Percentiles rank a stretch among this genome's conserved stretches.
Conservation (phyloP, 2,113 vertebrate species). For the western clawed frog (Xenopus tropicalis) region DNA sequence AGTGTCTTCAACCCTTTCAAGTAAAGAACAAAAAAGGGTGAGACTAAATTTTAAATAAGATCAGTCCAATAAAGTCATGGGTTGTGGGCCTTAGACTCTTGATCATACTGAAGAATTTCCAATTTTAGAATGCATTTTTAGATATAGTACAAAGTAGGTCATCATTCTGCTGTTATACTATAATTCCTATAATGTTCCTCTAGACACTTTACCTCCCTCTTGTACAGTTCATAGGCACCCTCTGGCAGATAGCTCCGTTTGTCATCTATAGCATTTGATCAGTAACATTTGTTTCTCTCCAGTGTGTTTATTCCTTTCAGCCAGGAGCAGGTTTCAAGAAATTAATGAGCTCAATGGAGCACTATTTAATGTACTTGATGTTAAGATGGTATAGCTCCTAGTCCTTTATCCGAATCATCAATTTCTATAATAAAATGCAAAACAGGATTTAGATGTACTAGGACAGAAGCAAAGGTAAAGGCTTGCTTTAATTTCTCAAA, state of each 20-base stretch:
- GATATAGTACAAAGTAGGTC: no score
- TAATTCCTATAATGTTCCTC: background rate
- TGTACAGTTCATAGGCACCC: background rate
- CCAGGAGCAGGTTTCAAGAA: background rate
- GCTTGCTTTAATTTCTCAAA: background rate
- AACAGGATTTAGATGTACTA: background rate
- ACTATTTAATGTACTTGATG: background rate
- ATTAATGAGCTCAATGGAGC: background rate
- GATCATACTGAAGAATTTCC: no score
- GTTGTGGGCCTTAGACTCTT: no score
- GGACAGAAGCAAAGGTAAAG: background rate
- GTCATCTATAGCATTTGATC: background rate
- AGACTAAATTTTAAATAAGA: no score
- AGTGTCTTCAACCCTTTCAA: no score
- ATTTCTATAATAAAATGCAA: slow-evolving; percentile 4
- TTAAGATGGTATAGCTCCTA: background rate
- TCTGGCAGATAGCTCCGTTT: background rate
- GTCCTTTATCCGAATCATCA: background rate
- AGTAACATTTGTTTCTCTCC: background rate
- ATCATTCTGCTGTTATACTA: no score
- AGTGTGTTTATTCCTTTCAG: background rate
- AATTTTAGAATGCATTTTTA: no score
- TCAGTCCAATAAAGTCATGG: no score
- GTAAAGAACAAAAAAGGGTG: no score
- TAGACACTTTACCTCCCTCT: background rate